phyloP scores from a whole-genome alignment of 2,888 invertebrate species.

The Mesochorus sp. region DNA sequence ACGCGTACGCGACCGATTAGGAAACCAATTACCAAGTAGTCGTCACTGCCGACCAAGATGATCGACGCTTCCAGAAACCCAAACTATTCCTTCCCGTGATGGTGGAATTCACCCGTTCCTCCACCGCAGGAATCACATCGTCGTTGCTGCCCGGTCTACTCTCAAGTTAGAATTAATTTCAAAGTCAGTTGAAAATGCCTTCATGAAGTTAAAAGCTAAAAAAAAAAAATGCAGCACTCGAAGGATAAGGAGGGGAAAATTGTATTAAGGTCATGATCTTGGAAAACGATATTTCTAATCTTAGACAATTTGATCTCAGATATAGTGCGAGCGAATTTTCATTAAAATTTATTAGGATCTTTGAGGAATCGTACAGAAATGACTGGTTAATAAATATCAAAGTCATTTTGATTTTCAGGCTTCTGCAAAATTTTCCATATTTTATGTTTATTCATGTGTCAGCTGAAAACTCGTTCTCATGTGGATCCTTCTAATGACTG shows the following conservation, averaged over 20 bases:
- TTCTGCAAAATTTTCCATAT: neutral
- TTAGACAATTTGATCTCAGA: too few species aligned
- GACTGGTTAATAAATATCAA: neutral
- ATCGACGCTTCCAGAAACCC: constrained; percentile 14
- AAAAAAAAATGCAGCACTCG: too few species aligned
- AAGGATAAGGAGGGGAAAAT: too few species aligned
- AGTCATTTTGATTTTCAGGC: too few species aligned
- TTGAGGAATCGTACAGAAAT: too few species aligned
- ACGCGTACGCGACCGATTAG: constrained; percentile 28
- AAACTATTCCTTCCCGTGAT: neutral
- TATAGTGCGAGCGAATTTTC: too few species aligned
- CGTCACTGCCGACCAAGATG: constrained; percentile 14
- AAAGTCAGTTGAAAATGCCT: neutral
- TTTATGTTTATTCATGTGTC: neutral
- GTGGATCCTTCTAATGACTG: neutral
- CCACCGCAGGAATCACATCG: neutral
- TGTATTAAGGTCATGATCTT: too few species aligned
- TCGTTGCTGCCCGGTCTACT: neutral
- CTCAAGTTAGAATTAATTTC: constrained; percentile 9
- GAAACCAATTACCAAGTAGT: constrained; percentile 45
- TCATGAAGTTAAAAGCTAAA: too few species aligned
- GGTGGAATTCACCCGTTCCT: neutral
- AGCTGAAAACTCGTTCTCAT: neutral
- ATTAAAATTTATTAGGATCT: too few species aligned
- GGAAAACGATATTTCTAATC: too few species aligned